Percentiles rank a stretch among this genome's conserved stretches.
These are phyloP conservation scores for Allygus modestus DNA, from an alignment of 2,888 invertebrate genomes.

Conservation along the genomic window DNA sequence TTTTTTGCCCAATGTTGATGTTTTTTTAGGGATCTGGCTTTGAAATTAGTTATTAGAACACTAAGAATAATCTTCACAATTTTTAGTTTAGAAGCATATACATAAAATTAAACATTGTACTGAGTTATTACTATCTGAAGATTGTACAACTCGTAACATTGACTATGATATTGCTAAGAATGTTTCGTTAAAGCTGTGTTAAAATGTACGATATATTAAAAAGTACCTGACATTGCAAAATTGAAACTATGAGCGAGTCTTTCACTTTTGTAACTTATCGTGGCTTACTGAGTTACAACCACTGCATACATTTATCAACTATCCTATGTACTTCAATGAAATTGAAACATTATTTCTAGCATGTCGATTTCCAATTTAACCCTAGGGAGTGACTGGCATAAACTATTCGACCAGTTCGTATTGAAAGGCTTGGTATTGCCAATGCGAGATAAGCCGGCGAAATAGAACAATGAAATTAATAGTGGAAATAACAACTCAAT, in stretches of 20 bases:
- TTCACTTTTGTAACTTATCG: background rate
- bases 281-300: background rate
- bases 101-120: too few relatives aligned
- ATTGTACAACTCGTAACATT: too few relatives aligned
- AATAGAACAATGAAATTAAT: constrained; percentile 57
- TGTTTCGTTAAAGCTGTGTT: too few relatives aligned
- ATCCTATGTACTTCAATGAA: constrained; percentile 31
- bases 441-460: constrained; percentile 12
- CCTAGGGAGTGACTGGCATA: constrained; percentile 29
- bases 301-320: background rate
- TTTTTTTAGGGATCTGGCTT: too few relatives aligned
- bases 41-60: too few relatives aligned
- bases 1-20: too few relatives aligned
- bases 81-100: too few relatives aligned
- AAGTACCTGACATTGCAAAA: background rate
- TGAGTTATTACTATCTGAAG: too few relatives aligned
- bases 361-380: constrained; percentile 42
- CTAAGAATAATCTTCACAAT: too few relatives aligned
- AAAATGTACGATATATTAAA: too few relatives aligned
- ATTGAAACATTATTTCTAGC: constrained; percentile 38
- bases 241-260: background rate
- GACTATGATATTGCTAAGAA: too few relatives aligned
- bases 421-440: constrained; percentile 16
- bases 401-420: constrained; percentile 33
- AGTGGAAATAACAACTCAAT: constrained; percentile 48